Evolutionary conservation across 2,113 vertebrate genomes (phyloP), one percentile per base, ranked within the genome.

Genomic region (Eira barbara): DNA sequence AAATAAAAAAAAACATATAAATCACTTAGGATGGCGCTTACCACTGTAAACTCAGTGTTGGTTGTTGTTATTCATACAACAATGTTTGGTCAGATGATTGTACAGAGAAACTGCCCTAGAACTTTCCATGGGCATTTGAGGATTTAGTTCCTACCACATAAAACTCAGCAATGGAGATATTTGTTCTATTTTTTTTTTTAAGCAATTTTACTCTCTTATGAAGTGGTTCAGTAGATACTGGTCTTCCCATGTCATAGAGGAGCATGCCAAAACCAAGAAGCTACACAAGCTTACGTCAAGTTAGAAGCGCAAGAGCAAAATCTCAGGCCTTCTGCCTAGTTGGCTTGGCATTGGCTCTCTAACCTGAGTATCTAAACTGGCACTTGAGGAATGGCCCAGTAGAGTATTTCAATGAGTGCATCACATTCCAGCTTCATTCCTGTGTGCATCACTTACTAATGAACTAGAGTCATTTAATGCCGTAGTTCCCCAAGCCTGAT

Each of bases 131-230:
- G 36, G 11, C 71, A 92, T 65, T 95, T 95, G 96, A 55, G 11
- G 36, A 84, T 84, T 94, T 94, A 49, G 31, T 90, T 89, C 17
- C 55, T 85, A 90, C 23, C 67, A 31, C 5, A 13, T 74, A 39
- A 82, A 96, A 92, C 52, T 90, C 78, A 84, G 10, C 69, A 89
- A 14, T 55, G n/a, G 74, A 96, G 55, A 45, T 63, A 92, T 93
- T 85, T n/a, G 71, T 89, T 61, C 49, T 89, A 31, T 79, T 93
- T 71, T 80, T 61, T 42, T 3, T 80, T 61, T 42, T 3, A 69
- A 83, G 10, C 23, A 36, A 52, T 78, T 49, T 76, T 95, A 67
- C 3, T 81, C 13, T 78, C 34, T 78, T 59, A 73, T 9, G 17
- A 89, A 49, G 78, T 65, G 88, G 9, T 34, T 73, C 3, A 69